Percentiles rank a stretch among this genome's conserved stretches.
These are phyloP conservation scores for Lerista edwardsae DNA, from an alignment of 2,797 vertebrate species.

Conservation along the genomic window DNA sequence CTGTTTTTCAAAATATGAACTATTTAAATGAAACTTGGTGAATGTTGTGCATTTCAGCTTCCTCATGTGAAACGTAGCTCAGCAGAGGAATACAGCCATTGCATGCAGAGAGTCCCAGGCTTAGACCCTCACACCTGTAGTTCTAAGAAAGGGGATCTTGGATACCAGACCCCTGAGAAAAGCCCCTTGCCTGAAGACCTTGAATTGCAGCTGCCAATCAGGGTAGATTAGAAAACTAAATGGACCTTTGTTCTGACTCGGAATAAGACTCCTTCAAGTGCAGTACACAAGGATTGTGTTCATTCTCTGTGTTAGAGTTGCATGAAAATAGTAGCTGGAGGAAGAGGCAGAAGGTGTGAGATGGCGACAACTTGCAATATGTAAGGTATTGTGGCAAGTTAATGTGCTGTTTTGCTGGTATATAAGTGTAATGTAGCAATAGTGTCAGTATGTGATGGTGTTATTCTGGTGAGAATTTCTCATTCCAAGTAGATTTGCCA, in stretches of 20 bases:
- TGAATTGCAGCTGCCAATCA: background rate
- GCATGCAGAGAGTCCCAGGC: background rate
- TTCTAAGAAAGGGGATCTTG: background rate
- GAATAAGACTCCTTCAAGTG: too few relatives aligned
- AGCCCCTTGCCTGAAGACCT: background rate
- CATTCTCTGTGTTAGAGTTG: background rate
- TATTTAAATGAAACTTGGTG: background rate
- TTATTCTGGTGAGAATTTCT: background rate
- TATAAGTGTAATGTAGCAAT: background rate
- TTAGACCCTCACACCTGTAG: background rate
- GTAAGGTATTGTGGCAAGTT: background rate
- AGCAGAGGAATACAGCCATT: background rate
- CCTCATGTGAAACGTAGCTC: background rate
- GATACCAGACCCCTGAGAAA: too few relatives aligned
- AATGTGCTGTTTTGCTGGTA: background rate
- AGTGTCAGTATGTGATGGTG: background rate
- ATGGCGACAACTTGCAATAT: background rate
- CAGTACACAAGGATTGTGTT: background rate
- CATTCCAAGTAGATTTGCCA: background rate
- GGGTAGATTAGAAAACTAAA: background rate
- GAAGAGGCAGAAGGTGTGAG: background rate
- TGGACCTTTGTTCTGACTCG: too few relatives aligned
- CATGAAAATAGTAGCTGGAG: background rate
- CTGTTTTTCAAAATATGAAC: background rate
- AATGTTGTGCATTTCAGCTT: background rate